phyloP scores from a whole-genome alignment of 1,140 invertebrate genomes.

The Microplitis mediator region DNA sequence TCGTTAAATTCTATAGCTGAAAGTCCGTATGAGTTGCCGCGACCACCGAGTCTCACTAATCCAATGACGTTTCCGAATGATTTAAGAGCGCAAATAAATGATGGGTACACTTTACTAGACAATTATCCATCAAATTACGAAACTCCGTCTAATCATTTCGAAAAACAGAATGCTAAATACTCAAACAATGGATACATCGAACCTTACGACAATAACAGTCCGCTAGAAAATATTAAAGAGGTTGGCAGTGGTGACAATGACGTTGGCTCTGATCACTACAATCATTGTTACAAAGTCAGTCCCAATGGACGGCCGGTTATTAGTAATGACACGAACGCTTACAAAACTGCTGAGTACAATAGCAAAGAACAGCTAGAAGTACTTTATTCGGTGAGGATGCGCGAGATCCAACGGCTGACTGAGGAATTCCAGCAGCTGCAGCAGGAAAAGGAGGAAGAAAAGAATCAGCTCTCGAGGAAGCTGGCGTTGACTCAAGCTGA shows the following conservation, averaged over 20 bases:
- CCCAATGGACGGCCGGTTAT: slow-evolving; percentile 41
- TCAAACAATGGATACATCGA: slow-evolving; percentile 50
- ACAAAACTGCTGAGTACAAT: slow-evolving; percentile 47
- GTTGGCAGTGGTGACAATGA: slow-evolving; percentile 41
- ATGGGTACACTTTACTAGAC: slow-evolving; percentile 39
- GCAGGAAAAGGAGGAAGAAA: slow-evolving; percentile 44
- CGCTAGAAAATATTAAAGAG: slow-evolving; percentile 37
- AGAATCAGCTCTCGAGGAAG: slow-evolving; percentile 40
- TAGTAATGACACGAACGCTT: slow-evolving; percentile 37
- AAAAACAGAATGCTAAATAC: slow-evolving; percentile 40
- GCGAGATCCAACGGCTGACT: slow-evolving; percentile 46
- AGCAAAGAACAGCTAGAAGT: slow-evolving; percentile 53
- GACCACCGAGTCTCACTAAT: slow-evolving; percentile 31
- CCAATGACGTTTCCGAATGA: slow-evolving; percentile 33
- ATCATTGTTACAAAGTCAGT: slow-evolving; percentile 46
- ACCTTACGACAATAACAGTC: slow-evolving; percentile 44
- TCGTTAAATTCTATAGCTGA: slow-evolving; percentile 29
- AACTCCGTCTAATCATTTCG: slow-evolving; percentile 56
- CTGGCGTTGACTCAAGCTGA: slow-evolving; percentile 47
- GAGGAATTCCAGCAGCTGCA: slow-evolving; percentile 45
- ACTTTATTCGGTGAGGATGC: slow-evolving; percentile 45
- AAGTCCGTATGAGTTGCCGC: slow-evolving; percentile 45
- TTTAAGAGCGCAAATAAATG: slow-evolving; percentile 32
- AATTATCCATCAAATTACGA: slow-evolving; percentile 44
- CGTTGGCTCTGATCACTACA: slow-evolving; percentile 43